Evolutionary conservation across 1,140 invertebrate species (phyloP).

Genomic region (Brachionus sp.): DNA sequence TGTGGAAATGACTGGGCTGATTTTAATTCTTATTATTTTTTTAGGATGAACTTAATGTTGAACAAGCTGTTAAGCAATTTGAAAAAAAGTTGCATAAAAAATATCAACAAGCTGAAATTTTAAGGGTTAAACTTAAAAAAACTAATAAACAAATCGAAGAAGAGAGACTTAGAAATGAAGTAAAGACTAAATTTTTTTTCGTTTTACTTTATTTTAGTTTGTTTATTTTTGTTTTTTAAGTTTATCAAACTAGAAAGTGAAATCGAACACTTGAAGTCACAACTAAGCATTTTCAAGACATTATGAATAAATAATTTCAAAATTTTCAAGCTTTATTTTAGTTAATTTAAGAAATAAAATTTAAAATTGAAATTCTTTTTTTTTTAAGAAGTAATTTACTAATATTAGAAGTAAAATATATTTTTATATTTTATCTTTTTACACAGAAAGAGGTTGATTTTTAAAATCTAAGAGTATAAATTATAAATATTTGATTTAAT

Average conservation of each 20-base stretch:
- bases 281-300: background rate
- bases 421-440: too few relatives aligned
- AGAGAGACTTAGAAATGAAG: background rate
- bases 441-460: too few relatives aligned
- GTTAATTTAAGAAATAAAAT: background rate
- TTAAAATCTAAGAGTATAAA: too few relatives aligned
- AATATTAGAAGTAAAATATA: too few relatives aligned
- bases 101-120: background rate
- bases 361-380: too few relatives aligned
- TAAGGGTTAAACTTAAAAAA: background rate
- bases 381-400: too few relatives aligned
- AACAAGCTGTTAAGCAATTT: background rate
- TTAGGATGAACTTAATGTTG: background rate
- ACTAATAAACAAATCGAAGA: background rate
- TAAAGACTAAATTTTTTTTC: background rate
- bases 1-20: background rate
- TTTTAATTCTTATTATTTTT: background rate
- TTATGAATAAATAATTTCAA: too few relatives aligned
- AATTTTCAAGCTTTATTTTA: too few relatives aligned
- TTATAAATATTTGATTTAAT: too few relatives aligned
- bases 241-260: background rate
- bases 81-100: slow-evolving; percentile 14
- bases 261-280: background rate
- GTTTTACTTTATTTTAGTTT: background rate
- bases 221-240: background rate